These are phyloP conservation scores for Drosophila putrida DNA, from an alignment of 2,888 invertebrate genomes.

Conservation along the genomic window DNA sequence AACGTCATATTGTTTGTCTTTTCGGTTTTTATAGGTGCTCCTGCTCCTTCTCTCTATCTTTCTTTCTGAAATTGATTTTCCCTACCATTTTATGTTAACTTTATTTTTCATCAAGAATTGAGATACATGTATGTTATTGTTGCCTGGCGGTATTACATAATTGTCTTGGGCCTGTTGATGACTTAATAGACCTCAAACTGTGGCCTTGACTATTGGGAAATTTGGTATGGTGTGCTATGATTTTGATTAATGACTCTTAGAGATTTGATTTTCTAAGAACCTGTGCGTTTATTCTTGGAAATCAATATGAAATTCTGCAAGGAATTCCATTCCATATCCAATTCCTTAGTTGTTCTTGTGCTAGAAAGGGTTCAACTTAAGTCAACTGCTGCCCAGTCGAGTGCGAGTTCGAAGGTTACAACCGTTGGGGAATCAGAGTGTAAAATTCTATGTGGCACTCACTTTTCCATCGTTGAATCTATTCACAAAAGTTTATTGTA, in stretches of 20 bases:
- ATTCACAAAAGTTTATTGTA: slow-evolving; percentile 18
- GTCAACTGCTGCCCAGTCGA: not conserved
- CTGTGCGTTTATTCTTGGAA: not conserved
- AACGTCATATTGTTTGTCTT: slow-evolving; percentile 65
- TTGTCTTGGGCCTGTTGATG: slow-evolving; percentile 60
- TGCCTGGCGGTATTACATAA: slow-evolving; percentile 48
- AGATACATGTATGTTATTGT: slow-evolving; percentile 27
- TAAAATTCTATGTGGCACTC: not conserved
- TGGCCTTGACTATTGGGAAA: slow-evolving; percentile 45
- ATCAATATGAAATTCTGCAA: not conserved
- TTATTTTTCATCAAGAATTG: slow-evolving; percentile 31
- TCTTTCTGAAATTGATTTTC: slow-evolving; percentile 53
- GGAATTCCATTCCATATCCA: not conserved
- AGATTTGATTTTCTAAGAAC: slow-evolving; percentile 28
- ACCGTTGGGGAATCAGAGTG: slow-evolving; percentile 6
- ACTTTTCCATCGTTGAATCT: slow-evolving; percentile 6
- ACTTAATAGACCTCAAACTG: slow-evolving; percentile 59
- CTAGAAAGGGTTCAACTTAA: not conserved
- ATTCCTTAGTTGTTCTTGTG: not conserved
- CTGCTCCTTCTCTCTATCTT: not conserved
- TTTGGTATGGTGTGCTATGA: slow-evolving; percentile 23
- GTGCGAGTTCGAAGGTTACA: slow-evolving; percentile 7
- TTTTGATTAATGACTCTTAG: slow-evolving; percentile 46
- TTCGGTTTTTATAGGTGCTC: slow-evolving; percentile 42
- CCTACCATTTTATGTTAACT: slow-evolving; percentile 24